Evolutionary conservation across 1,140 invertebrate species (phyloP), one percentile per base, ranked within the genome.

Genomic region (Himalopsyche phryganea): DNA sequence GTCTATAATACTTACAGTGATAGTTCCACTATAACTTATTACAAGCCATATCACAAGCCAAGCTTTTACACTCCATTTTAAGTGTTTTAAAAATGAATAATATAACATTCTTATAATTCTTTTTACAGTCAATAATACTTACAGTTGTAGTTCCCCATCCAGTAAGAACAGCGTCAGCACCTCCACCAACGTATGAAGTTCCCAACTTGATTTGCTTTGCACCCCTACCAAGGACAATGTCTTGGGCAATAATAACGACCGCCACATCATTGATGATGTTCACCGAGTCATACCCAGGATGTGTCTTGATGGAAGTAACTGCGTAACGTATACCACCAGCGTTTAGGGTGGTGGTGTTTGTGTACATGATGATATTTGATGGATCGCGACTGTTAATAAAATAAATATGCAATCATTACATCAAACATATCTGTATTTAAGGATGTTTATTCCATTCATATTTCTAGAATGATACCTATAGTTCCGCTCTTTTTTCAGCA

Each of bases 91-190:
- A n/a, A n/a, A n/a, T n/a, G n/a, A n/a, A n/a, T n/a, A n/a, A n/a
- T n/a, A n/a, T n/a, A n/a, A n/a, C n/a, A n/a, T n/a, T n/a, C n/a
- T n/a, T n/a, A n/a, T n/a, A n/a, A n/a, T n/a, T n/a, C n/a, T n/a
- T n/a, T n/a, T n/a, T n/a, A n/a, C n/a, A n/a, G n/a, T n/a, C n/a
- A n/a, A n/a, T n/a, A 38, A 17, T 3, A 60, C 62, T 64, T 68
- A 69, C 65, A 71, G 41, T 65, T 2, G 72, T 75, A 0, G 72
- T 78, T 23, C 81, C 82, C 81, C 81, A 83, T 15, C 81, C 81
- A 0, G 80, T 81, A 0, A 83, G 67, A 9, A 71, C 61, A 2
- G 80, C 71, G 2, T 69, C 66, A n/a, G 65, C 65, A 5, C 54
- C 67, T 6, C 47, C 48, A 1, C 53, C 64, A 19, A 46, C 41